Percentiles rank a stretch among this genome's conserved stretches.
Evolutionary conservation across 2,797 vertebrate species (phyloP).

Genomic region (Danio kyathit): DNA sequence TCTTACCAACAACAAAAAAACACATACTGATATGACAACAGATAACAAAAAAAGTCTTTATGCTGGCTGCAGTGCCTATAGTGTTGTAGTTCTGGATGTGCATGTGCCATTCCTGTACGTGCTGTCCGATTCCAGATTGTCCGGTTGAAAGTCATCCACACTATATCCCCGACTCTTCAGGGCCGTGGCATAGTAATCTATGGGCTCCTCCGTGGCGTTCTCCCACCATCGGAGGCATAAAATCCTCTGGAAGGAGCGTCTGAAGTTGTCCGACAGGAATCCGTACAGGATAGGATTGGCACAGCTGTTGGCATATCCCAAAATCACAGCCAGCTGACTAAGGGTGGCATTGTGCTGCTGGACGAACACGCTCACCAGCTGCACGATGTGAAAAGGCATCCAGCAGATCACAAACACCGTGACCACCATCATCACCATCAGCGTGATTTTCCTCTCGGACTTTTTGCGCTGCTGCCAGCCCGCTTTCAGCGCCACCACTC

Average conservation of each 20-base stretch:
- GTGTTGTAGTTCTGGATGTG: conserved; percentile 87
- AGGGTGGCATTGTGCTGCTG: conserved; percentile 88
- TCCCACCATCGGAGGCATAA: conserved; percentile 92
- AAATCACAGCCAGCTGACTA: conserved; percentile 89
- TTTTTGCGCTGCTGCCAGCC: conserved; percentile 92
- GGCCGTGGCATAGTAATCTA: conserved; percentile 92
- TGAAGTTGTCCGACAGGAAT: conserved; percentile 92
- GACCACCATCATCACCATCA: conserved; percentile 94
- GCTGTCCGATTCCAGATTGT: conserved; percentile 83
- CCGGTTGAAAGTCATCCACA: conserved; percentile 85
- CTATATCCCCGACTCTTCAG: conserved; percentile 90
- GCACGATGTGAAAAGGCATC: conserved; percentile 93
- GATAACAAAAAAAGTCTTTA: conserved; percentile 41
- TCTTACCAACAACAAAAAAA: conserved; percentile 32
- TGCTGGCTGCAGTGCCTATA: conserved; percentile 66
- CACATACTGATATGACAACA: conserved; percentile 28
- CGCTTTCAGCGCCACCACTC: conserved; percentile 89
- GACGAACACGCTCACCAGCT: conserved; percentile 89
- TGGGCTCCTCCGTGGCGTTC: conserved; percentile 87
- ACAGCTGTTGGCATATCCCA: conserved; percentile 91
- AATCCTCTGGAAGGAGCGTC: conserved; percentile 89
- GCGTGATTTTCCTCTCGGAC: conserved; percentile 90
- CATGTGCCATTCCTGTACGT: conserved; percentile 88
- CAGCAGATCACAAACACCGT: conserved; percentile 92
- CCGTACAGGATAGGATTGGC: conserved; percentile 91